Evolutionary conservation across 1,140 invertebrate species (phyloP), one percentile per base, ranked within the genome.

Genomic region (Drosophila takahashii): DNA sequence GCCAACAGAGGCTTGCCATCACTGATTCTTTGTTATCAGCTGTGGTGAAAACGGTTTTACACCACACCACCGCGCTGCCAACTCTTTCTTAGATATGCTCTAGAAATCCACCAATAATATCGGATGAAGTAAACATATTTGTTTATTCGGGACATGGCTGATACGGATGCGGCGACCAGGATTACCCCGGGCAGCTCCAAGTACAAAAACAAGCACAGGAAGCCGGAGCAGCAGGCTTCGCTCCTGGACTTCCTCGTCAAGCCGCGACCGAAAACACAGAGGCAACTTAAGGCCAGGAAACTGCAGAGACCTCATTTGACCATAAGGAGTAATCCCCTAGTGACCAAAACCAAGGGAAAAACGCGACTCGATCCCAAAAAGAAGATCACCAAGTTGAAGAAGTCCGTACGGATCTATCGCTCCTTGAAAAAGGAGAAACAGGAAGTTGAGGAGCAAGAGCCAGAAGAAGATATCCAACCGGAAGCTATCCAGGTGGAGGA

Each of bases 121-220:
- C 84, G 0, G 79, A 73, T 13, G 89, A 89, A 62, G 11, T 84
- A 15, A 67, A 62, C 41, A 16, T 80, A 1, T 72, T 89, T 37
- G 58, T 84, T 52, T 45, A 84, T 1, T 1, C 57, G 64, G 9
- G 5, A 34, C 0, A 71, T 60, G 8, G 45, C 66, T 16, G 37
- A 29, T 26, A 11, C 11, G 32, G 1, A 7, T 6, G 29, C 7
- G 5, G 4, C 16, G 3, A 32, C 16, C 10, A 34, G 26, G 41
- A 81, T 9, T n/a, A 16, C 13, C 22, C 47, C 78, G 1, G 81
- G 69, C 11, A 91, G 76, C 58, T 45, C 85, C 29, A 91, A 91
- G 44, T 87, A 81, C 41, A 91, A 86, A 36, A 79, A 74, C 11
- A 78, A 80, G 7, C 83, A 83, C 48, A 64, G 75, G 10, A 76